Conservation (phyloP, 2,113 vertebrate species). For the Grantiella picta region DNA sequence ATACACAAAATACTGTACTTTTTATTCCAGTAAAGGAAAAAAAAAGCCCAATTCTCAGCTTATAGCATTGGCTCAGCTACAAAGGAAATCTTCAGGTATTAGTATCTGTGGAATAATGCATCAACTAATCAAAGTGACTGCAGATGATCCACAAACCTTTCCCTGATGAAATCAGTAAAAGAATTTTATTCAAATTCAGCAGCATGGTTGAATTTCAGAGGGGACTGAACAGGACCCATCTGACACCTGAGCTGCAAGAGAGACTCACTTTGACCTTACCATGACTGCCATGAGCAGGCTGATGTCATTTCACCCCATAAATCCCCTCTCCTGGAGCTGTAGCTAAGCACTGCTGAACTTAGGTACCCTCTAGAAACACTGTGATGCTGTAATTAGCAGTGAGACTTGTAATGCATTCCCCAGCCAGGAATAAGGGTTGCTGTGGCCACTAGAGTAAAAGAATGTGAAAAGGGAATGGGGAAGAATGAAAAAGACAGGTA, state of each 20-base stretch:
- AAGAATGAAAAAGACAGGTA: conserved; percentile 4
- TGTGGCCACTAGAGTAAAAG: conserved; percentile 9
- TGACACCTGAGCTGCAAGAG: background rate
- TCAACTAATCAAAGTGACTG: background rate
- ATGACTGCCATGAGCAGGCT: background rate
- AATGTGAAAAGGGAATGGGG: background rate
- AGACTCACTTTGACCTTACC: background rate
- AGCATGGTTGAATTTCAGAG: background rate
- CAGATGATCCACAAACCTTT: background rate
- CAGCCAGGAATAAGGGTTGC: conserved; percentile 28
- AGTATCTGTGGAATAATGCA: background rate
- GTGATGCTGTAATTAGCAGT: conserved; percentile 7
- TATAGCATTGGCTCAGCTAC: background rate
- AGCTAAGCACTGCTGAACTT: conserved; percentile 6
- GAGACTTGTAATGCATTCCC: background rate
- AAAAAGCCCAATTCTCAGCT: background rate
- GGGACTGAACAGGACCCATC: background rate
- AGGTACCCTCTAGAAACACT: background rate
- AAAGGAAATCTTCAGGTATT: background rate
- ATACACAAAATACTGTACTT: background rate
- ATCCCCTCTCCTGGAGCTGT: background rate
- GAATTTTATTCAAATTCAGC: background rate
- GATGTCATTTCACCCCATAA: background rate
- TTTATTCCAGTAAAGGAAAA: background rate
- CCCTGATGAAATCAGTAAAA: background rate